Conservation (phyloP, 2,113 vertebrate genomes). For the Narcine bancroftii region DNA sequence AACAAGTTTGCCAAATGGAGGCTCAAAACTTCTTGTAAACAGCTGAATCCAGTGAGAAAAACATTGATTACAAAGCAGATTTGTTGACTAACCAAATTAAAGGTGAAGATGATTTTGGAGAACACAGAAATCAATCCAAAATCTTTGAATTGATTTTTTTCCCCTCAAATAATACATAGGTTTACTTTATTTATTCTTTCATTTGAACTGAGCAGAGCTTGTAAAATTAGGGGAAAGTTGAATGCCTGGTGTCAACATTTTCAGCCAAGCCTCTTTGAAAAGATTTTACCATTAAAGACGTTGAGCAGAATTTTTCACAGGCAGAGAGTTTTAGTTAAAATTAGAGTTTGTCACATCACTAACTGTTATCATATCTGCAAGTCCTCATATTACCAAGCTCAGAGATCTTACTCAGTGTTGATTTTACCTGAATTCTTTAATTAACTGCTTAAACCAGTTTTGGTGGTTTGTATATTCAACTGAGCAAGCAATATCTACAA, state of each 20-base stretch:
- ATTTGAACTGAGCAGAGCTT: slow-evolving; percentile 11
- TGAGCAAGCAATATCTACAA: background rate
- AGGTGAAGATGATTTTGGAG: background rate
- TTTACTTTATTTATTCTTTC: slow-evolving; percentile 12
- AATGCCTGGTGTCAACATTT: background rate
- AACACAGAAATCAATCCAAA: background rate
- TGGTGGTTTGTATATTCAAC: background rate
- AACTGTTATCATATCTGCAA: slow-evolving; percentile 26
- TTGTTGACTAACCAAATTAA: background rate
- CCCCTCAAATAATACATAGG: background rate
- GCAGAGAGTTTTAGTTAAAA: slow-evolving; percentile 7
- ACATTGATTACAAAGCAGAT: background rate
- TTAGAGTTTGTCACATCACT: background rate
- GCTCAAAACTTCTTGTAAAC: background rate
- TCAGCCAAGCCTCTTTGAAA: slow-evolving; percentile 9
- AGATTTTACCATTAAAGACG: slow-evolving; percentile 11
- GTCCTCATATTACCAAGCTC: background rate
- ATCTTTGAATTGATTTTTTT: slow-evolving; percentile 9
- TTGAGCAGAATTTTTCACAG: slow-evolving; percentile 34
- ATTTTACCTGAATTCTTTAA: background rate
- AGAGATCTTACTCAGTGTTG: background rate
- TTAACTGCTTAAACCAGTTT: background rate
- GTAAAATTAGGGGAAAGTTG: slow-evolving; percentile 20
- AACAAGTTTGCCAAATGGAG: no score
- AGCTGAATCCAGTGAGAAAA: background rate